A percentile compares a stretch with the other conserved stretches of the same genome.
These are phyloP conservation scores for Epinephelus fuscoguttatus DNA, from an alignment of 2,113 vertebrate genomes.

Conservation along the genomic window DNA sequence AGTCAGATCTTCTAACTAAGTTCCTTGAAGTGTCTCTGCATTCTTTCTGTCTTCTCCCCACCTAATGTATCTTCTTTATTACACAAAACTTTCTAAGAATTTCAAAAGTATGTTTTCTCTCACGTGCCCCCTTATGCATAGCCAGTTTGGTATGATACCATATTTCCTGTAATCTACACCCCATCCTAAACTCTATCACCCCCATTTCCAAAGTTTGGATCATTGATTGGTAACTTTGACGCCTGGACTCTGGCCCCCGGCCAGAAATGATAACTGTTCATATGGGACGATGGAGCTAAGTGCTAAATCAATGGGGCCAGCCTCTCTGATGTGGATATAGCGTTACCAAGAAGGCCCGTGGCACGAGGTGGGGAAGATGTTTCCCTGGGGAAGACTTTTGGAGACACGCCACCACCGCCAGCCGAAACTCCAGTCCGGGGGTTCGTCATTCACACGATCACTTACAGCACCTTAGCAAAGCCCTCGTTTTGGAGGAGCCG, in stretches of 20 bases:
- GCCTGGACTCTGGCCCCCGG: conserved; percentile 70
- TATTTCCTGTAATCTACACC: conserved; percentile 64
- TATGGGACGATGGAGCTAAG: conserved; percentile 85
- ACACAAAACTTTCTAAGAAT: background rate
- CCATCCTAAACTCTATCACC: conserved; percentile 34
- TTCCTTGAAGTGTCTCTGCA: background rate
- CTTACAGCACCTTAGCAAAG: conserved; percentile 64
- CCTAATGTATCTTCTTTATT: background rate
- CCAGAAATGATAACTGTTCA: conserved; percentile 86
- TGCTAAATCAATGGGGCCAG: conserved; percentile 86
- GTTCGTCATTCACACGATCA: conserved; percentile 77
- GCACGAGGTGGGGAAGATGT: conserved; percentile 81
- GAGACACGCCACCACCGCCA: conserved; percentile 72
- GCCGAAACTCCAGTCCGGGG: conserved; percentile 59
- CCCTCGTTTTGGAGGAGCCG: conserved; percentile 46
- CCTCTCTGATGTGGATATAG: conserved; percentile 84
- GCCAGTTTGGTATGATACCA: conserved; percentile 51
- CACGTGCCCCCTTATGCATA: background rate
- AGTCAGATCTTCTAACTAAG: background rate
- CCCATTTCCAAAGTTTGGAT: conserved; percentile 76
- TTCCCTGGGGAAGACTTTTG: conserved; percentile 83
- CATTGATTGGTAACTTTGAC: conserved; percentile 85
- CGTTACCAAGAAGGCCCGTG: conserved; percentile 81
- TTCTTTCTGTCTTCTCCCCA: background rate
- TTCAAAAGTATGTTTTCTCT: background rate